Percentiles rank a stretch among this genome's conserved stretches.
Conservation (phyloP, 2,888 invertebrate genomes). For the Standfussiana lucernea region DNA sequence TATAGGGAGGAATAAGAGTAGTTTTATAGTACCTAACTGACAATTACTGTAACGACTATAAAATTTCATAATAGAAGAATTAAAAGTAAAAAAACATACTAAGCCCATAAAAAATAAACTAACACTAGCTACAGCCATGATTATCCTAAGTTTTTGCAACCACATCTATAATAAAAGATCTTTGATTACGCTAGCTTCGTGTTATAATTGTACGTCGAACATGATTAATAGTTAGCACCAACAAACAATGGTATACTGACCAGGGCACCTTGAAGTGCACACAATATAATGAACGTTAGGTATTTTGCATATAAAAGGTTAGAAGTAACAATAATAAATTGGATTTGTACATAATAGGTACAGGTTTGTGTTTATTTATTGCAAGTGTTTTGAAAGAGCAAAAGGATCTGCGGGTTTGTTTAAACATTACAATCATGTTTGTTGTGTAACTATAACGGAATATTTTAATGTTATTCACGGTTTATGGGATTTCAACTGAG, state of each 20-base stretch:
- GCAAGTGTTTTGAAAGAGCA: slow-evolving; percentile 19
- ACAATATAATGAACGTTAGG: slow-evolving; percentile 48
- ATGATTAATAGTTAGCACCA: slow-evolving; percentile 52
- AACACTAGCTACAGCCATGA: slow-evolving; percentile 10
- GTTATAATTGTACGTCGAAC: slow-evolving; percentile 61
- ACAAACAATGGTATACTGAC: slow-evolving; percentile 55
- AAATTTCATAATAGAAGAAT: no score
- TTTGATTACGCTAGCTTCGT: slow-evolving; percentile 40
- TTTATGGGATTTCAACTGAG: background rate
- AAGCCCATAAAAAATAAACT: slow-evolving; percentile 6
- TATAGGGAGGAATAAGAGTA: background rate
- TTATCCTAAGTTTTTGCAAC: slow-evolving; percentile 55
- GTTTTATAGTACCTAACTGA: background rate
- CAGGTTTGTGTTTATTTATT: slow-evolving; percentile 24
- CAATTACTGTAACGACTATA: background rate
- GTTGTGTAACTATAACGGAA: no score
- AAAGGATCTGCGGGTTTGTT: background rate
- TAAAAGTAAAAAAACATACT: no score
- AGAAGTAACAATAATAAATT: slow-evolving; percentile 41
- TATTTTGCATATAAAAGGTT: slow-evolving; percentile 60
- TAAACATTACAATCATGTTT: background rate
- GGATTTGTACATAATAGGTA: slow-evolving; percentile 22
- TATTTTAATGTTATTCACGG: background rate
- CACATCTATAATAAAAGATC: slow-evolving; percentile 47
- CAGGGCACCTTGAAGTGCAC: slow-evolving; percentile 59